Evolutionary conservation across 2,797 vertebrate genomes (phyloP).

Genomic region (Helostoma temminkii): DNA sequence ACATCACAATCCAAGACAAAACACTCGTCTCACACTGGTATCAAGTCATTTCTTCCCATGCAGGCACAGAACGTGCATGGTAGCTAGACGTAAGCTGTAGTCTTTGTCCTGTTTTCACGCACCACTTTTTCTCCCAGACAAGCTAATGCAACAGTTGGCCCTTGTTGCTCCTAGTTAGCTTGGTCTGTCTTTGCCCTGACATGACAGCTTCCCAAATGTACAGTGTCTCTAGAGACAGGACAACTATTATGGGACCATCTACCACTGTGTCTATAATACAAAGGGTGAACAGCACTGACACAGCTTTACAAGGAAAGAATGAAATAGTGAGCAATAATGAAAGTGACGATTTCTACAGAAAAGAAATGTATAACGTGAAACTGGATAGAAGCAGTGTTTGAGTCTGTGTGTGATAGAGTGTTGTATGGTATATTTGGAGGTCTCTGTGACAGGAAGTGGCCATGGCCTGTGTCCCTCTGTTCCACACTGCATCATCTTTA

Average conservation of each 20-base stretch:
- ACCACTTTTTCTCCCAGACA: no score
- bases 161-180: no score
- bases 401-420: slow-evolving; percentile 12
- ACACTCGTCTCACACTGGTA: slow-evolving; percentile 20
- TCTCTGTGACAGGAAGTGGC: slow-evolving; percentile 57
- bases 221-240: background rate
- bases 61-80: no score
- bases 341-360: slow-evolving; percentile 1
- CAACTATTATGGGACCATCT: slow-evolving; percentile 6
- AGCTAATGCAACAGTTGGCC: no score
- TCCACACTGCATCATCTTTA: slow-evolving; percentile 29
- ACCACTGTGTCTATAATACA: background rate
- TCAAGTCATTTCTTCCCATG: no score
- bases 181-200: background rate
- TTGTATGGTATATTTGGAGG: slow-evolving; percentile 26
- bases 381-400: slow-evolving; percentile 14
- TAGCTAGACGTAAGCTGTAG: no score
- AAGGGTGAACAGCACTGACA: slow-evolving; percentile 18
- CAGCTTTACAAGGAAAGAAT: slow-evolving; percentile 10
- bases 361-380: slow-evolving; percentile 15
- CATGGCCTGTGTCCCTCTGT: slow-evolving; percentile 26
- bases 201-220: background rate
- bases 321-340: slow-evolving; percentile 16
- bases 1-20: slow-evolving; percentile 14
- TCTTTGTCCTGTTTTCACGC: no score